Base-by-base conservation (phyloP, 1,140 invertebrate species). In the Steinernema khuongi region DNA sequence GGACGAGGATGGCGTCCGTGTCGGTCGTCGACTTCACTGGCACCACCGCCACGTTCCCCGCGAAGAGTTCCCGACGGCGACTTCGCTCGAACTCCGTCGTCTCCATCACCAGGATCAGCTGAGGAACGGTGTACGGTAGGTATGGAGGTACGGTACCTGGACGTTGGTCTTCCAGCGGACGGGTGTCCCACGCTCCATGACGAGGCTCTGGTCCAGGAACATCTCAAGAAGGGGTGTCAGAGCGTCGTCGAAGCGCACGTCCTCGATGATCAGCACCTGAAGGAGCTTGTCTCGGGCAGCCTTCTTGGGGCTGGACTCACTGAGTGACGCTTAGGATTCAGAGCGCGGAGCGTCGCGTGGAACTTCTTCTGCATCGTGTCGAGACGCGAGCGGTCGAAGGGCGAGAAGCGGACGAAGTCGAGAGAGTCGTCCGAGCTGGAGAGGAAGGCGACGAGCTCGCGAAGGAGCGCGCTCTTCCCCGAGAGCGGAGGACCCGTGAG, bases 321-420 rank as follows among this genome's bases (percentile, higher is more conserved):
- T 4, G 50, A 60, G 4, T 60, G 50, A 14, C 22, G 11, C 19
- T 60, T 60, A 14, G 50, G 50, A 22, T 60, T 22, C 2, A 60
- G 22, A 4, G 7, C 4, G 14, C 50, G 50, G 14, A 60, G 14
- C 11, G 26, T 2, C 2, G 14, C 11, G 50, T 60, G 22, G 19
- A 60, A 60, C 50, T 60, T 60, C 50, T 60, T 60, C 50, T 60
- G 50, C 50, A 60, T 60, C 50, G 26, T 22, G 4, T 60, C 50
- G 22, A 60, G 50, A 14, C 26, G 14, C 50, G 50, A 7, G 50
- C 50, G 50, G 50, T 60, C 50, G 26, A 60, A 60, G 2, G 26
- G 11, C 11, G 50, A 60, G 19, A 60, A 60, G 2, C 11, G 26
- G 22, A n/a, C 4, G 19, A 60, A 60, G 11, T 60, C 50, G 22